Evolutionary conservation across 1,140 invertebrate species (phyloP), one percentile per base, ranked within the genome.

Genomic region (Phthorimaea operculella): DNA sequence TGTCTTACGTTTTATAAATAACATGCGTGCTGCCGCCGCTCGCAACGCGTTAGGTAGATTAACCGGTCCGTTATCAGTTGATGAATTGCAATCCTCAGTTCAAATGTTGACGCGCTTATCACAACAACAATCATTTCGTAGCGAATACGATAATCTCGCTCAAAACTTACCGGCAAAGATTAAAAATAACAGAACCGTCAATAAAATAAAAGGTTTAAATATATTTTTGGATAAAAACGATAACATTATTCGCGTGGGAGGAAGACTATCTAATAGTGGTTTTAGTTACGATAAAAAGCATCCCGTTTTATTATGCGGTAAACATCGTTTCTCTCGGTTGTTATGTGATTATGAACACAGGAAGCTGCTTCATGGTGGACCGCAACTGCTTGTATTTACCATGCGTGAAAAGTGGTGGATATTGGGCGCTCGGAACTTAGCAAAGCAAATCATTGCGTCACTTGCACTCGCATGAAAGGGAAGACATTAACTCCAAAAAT

Each of bases 241-340:
- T 28, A 28, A 28, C 2, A 28, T 28, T 6, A 48, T 48, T 48
- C n/a, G 45, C 10, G 45, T 48, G 3, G 45, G 45, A 4, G 45
- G 45, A 10, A 48, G 45, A 18, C 17, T 18, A 16, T 15, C 12
- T 10, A 48, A 48, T 16, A 16, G 12, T 16, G 16, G 4, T 48
- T 48, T 48, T 10, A 18, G 16, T 16, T 48, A 48, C 16, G 16
- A 48, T 48, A 48, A 48, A 48, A 48, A 48, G 16, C 45, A 48
- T 15, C 45, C 45, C 9, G 5, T 16, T 12, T 28, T 28, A 28
- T 48, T 48, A 16, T 18, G 14, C 17, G 16, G 45, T 48, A 48
- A 48, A 48, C n/a, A 48, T 18, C 10, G 16, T 10, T 48, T 48
- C 17, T 14, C 45, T 1, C n/a, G n/a, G 1, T 18, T 48, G 10